Percentiles rank a stretch among this genome's conserved stretches.
Evolutionary conservation across 2,797 vertebrate species (phyloP).

Genomic region (Rhinogobio ventralis): DNA sequence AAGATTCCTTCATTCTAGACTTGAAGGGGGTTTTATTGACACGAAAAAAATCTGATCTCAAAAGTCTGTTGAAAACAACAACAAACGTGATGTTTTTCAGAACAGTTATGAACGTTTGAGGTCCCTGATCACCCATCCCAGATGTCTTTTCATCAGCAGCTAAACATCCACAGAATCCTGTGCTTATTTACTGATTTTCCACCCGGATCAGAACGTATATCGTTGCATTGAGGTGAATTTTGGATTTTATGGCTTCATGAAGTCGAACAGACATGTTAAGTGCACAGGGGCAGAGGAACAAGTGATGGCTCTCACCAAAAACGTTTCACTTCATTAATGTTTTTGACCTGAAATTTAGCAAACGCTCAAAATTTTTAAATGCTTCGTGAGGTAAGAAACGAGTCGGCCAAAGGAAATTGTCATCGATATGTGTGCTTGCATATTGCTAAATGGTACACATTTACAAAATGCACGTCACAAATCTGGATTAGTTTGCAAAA

Average conservation of each 20-base stretch:
- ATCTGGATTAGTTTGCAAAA: conserved; percentile 49
- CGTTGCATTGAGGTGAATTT: conserved; percentile 46
- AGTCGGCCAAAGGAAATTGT: conserved; percentile 42
- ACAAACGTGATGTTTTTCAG: conserved; percentile 2
- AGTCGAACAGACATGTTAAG: conserved; percentile 26
- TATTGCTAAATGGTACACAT: conserved; percentile 69
- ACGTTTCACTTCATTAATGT: background rate
- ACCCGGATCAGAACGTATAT: conserved; percentile 16
- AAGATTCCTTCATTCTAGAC: background rate
- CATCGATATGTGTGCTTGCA: conserved; percentile 65
- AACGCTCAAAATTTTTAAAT: conserved; percentile 29
- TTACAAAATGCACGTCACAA: conserved; percentile 64
- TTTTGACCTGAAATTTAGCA: conserved; percentile 41
- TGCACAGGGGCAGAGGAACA: conserved; percentile 28
- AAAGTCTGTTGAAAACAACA: conserved; percentile 42
- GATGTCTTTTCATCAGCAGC: conserved; percentile 8
- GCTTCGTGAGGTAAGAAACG: conserved; percentile 46
- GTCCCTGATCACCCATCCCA: conserved; percentile 39
- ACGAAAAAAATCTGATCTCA: conserved; percentile 3
- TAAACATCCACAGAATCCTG: conserved; percentile 36
- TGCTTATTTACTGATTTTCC: conserved; percentile 47
- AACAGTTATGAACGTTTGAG: background rate
- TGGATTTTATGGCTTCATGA: conserved; percentile 57
- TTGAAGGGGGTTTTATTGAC: background rate
- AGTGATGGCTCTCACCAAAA: conserved; percentile 25